A percentile compares a stretch with the other conserved stretches of the same genome.
These are phyloP conservation scores for Eufriesea mexicana DNA, from an alignment of 1,140 invertebrate genomes.

Conservation along the genomic window DNA sequence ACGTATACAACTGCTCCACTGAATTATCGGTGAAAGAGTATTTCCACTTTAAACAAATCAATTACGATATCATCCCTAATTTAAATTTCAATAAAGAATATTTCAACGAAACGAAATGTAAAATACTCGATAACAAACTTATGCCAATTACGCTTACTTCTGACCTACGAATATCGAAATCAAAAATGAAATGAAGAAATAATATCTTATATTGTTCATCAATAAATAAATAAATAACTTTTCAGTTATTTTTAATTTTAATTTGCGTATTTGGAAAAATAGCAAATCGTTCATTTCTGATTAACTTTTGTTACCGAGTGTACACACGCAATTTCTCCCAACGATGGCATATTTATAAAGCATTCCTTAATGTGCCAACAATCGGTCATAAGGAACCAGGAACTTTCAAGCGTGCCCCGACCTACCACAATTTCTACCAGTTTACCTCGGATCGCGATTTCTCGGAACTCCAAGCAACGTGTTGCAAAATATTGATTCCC, in stretches of 20 bases:
- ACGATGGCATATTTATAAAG: background rate
- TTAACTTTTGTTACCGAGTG: too few species aligned
- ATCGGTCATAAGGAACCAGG: background rate
- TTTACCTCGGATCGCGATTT: background rate
- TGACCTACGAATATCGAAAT: too few species aligned
- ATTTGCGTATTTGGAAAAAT: too few species aligned
- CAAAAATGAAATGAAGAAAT: too few species aligned
- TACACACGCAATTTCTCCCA: too few species aligned
- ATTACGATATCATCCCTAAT: background rate
- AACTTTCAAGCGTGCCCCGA: background rate
- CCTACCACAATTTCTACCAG: background rate
- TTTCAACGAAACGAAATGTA: background rate
- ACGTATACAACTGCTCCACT: background rate
- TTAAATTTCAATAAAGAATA: background rate
- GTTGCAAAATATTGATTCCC: constrained; percentile 18
- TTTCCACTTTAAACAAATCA: background rate
- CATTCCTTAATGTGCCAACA: background rate
- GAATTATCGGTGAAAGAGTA: background rate
- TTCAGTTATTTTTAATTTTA: too few species aligned
- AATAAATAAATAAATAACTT: too few species aligned
- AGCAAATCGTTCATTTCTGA: too few species aligned
- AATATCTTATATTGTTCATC: too few species aligned
- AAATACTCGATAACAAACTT: too few species aligned
- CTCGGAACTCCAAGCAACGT: background rate
- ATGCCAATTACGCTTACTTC: too few species aligned